Evolutionary conservation across 2,888 invertebrate species (phyloP).

Genomic region (Cataglyphis altisquamis): DNA sequence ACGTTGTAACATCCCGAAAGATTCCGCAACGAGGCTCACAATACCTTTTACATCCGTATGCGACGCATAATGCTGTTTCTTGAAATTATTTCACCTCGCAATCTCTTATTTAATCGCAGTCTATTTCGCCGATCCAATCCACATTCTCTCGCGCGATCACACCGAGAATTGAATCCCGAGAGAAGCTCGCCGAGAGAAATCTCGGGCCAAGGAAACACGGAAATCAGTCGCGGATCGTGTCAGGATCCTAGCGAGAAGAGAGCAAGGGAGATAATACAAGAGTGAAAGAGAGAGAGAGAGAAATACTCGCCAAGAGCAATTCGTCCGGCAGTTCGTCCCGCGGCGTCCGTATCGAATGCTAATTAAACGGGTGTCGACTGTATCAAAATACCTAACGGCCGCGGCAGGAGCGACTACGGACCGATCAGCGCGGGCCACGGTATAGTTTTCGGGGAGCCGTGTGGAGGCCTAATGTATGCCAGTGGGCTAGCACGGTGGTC

Average conservation of each 20-base stretch:
- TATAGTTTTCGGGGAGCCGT: constrained; percentile 83
- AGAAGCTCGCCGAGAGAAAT: background rate
- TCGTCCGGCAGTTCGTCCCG: constrained; percentile 74
- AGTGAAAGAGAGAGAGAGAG: constrained; percentile 26
- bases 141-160: background rate
- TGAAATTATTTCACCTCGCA: background rate
- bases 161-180: background rate
- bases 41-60: constrained; percentile 23
- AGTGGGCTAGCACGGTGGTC: constrained; percentile 86
- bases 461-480: constrained; percentile 85
- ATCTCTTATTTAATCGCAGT: background rate
- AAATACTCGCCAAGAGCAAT: constrained; percentile 50
- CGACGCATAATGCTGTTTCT: background rate
- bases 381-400: constrained; percentile 85
- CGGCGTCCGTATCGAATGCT: constrained; percentile 84
- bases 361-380: constrained; percentile 85
- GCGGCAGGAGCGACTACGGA: constrained; percentile 74
- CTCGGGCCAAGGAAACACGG: constrained; percentile 28
- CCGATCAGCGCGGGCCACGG: constrained; percentile 75
- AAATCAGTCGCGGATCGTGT: constrained; percentile 66
- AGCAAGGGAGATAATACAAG: background rate
- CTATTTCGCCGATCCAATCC: too few species aligned
- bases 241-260: constrained; percentile 33
- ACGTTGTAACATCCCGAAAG: constrained; percentile 48
- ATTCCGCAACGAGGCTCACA: constrained; percentile 12